Evolutionary conservation across 2,113 vertebrate species (phyloP), one percentile per base, ranked within the genome.

Genomic region (Platysteira castanea): DNA sequence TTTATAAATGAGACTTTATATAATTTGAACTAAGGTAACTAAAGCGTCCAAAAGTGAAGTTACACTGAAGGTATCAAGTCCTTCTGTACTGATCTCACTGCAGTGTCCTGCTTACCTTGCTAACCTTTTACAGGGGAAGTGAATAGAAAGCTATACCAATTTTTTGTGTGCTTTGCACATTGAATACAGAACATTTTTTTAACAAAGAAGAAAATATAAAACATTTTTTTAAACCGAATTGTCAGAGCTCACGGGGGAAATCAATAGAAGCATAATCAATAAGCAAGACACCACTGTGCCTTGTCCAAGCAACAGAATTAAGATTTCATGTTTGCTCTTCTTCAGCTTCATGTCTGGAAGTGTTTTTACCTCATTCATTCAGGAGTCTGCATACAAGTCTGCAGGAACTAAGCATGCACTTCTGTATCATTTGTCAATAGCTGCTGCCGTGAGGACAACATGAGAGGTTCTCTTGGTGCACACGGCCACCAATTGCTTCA

Each of bases 401-500:
- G 2, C 31, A 76, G 57, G 30, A 76, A 6, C 17, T 41, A 71
- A 76, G 10, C 11, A 57, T 54, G 42, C 10, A 53, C 8, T 63
- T 70, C 15, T 42, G 2, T 37, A 16, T 37, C 5, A 60, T 37
- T 53, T 91, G 77, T 64, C 53, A 77, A 1, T 31, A 71, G 59
- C 4, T 70, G 41, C 30, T 70, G 7, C 54, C 1, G 0, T 18
- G 17, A 60, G 19, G 7, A 54, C 1, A 3, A 9, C 15, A 35
- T n/a, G 39, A 61, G 12, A 8, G 23, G 3, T 50, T 84, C 22
- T 84, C 44, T 69, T 53, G 8, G 7, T 64, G 24, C 3, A 5
- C 64, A 81, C 28, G 20, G 33, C 13, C 54, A 35, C 11, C 30
- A 41, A 11, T 20, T 42, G 11, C 27, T 10, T 46, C 41, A 52